These are phyloP conservation scores for Euwallacea similis DNA, from an alignment of 1,140 invertebrate genomes.

Conservation along the genomic window DNA sequence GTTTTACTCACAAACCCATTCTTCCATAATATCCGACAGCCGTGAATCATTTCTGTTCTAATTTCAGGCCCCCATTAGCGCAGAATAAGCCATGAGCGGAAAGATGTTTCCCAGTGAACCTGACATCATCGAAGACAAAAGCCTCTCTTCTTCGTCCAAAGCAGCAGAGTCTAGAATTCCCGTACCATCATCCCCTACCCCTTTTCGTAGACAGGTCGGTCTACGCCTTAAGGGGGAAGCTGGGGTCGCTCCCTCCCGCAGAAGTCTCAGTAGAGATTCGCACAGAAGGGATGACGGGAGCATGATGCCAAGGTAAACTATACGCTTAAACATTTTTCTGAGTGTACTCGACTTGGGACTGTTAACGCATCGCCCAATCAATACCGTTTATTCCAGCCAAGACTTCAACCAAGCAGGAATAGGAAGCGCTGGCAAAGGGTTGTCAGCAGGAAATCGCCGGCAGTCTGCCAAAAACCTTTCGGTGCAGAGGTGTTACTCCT, in stretches of 20 bases:
- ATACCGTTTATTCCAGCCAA: constrained; percentile 25
- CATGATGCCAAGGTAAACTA: neutral
- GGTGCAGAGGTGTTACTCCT: constrained; percentile 49
- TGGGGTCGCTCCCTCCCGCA: constrained; percentile 14
- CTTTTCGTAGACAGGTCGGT: constrained; percentile 55
- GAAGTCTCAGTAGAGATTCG: constrained; percentile 1
- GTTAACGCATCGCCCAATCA: constrained; percentile 18
- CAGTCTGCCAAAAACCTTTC: constrained; percentile 41
- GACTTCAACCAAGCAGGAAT: constrained; percentile 26
- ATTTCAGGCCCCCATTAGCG: too few species aligned
- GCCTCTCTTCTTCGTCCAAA: neutral
- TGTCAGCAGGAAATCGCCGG: constrained; percentile 32
- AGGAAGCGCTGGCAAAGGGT: constrained; percentile 30
- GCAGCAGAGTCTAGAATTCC: constrained; percentile 42
- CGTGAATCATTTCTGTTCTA: too few species aligned
- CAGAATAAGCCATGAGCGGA: constrained; percentile 20
- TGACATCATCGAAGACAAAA: too few species aligned
- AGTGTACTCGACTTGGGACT: constrained; percentile 3
- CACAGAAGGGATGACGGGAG: neutral
- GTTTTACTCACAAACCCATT: too few species aligned
- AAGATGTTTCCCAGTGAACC: constrained; percentile 28
- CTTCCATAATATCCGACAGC: too few species aligned
- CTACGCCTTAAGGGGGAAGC: constrained; percentile 54
- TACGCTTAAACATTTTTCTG: constrained; percentile 5
- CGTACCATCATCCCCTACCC: constrained; percentile 51